Percentiles rank a stretch among this genome's conserved stretches.
These are phyloP conservation scores for Helicoverpa zea DNA, from an alignment of 1,140 invertebrate species.

Conservation along the genomic window DNA sequence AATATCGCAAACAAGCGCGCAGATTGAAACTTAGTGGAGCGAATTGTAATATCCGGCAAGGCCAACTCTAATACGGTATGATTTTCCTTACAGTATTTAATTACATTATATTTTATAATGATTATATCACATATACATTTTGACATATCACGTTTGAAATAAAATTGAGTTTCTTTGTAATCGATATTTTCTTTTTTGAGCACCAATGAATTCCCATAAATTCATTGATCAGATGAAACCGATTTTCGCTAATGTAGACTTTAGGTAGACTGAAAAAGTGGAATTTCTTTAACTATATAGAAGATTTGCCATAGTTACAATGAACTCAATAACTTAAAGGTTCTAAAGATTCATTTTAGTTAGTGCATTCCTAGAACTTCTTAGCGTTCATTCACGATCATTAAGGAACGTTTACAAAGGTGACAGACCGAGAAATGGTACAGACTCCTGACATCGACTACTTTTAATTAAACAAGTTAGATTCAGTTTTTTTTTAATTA, in stretches of 20 bases:
- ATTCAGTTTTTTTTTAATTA: too few relatives aligned
- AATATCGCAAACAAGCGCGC: slow-evolving; percentile 28
- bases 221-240: too few relatives aligned
- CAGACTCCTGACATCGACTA: background rate
- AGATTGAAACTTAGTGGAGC: slow-evolving; percentile 21
- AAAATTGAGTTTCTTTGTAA: too few relatives aligned
- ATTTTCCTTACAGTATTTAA: background rate
- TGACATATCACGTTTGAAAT: too few relatives aligned
- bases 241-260: too few relatives aligned
- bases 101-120: background rate
- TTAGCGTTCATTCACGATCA: background rate
- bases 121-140: background rate
- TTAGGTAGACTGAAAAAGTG: too few relatives aligned
- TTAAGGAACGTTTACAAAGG: background rate
- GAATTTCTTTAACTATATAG: background rate
- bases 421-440: background rate
- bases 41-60: slow-evolving; percentile 22
- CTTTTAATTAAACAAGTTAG: too few relatives aligned
- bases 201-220: too few relatives aligned
- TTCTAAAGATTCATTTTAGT: background rate
- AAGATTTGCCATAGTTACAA: background rate
- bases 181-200: too few relatives aligned
- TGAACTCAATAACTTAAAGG: background rate
- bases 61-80: slow-evolving; percentile 6
- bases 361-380: background rate